These are phyloP conservation scores for Centruroides sculpturatus DNA, from an alignment of 1,140 invertebrate genomes.

Conservation along the genomic window DNA sequence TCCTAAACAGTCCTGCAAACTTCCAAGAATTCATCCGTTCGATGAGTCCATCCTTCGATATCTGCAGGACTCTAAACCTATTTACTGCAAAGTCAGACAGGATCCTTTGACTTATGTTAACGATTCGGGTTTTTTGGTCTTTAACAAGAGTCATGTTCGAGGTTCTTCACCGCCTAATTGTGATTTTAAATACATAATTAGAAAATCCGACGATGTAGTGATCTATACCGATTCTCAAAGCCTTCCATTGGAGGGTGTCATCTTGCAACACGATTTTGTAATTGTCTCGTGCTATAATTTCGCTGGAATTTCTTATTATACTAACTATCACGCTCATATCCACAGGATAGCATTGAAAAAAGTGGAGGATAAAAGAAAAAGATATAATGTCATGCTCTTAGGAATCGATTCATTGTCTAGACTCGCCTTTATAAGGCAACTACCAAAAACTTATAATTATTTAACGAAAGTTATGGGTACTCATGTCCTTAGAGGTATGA, in stretches of 20 bases:
- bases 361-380: background rate
- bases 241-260: background rate
- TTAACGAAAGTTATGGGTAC: conserved; percentile 50
- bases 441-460: conserved; percentile 42
- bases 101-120: conserved; percentile 6
- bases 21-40: conserved; percentile 14
- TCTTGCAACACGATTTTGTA: conserved; percentile 3
- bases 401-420: conserved; percentile 23
- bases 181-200: conserved; percentile 1
- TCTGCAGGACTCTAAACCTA: background rate
- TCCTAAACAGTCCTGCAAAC: conserved; percentile 1
- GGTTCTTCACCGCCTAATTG: background rate
- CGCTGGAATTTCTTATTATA: conserved; percentile 8
- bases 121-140: background rate
- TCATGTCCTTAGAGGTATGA: conserved; percentile 41
- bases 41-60: conserved; percentile 9
- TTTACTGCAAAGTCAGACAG: conserved; percentile 4
- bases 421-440: conserved; percentile 22
- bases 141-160: conserved; percentile 1
- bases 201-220: background rate
- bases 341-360: background rate
- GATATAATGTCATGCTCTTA: conserved; percentile 20
- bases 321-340: conserved; percentile 2
- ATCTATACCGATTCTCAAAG: background rate
- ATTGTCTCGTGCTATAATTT: conserved; percentile 16